phyloP scores from a whole-genome alignment of 64 coral and sea anemone genomes.

The Exaiptasia diaphana region DNA sequence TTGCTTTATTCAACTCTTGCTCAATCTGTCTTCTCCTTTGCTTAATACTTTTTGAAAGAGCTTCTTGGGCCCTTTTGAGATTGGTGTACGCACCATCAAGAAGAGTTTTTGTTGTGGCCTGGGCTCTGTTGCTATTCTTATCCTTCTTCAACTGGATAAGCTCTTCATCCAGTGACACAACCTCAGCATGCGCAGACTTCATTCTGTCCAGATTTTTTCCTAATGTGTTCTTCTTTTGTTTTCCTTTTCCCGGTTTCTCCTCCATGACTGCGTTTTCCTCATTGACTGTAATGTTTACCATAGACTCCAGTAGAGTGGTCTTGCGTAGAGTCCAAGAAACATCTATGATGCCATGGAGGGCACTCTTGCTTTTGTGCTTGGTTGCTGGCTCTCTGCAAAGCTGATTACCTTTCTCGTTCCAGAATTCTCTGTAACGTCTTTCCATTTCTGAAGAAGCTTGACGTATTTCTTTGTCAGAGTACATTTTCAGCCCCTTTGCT shows the following conservation, averaged over 20 bases:
- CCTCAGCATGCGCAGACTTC: neutral
- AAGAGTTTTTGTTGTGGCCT: neutral
- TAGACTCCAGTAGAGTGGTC: slow-evolving; percentile 8
- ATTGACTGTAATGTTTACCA: neutral
- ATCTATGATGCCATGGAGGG: slow-evolving; percentile 39
- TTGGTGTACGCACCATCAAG: slow-evolving; percentile 40
- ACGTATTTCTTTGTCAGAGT: neutral
- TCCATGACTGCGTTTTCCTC: slow-evolving; percentile 13
- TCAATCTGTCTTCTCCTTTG: neutral
- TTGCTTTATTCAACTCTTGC: neutral
- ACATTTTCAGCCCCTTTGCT: too few species aligned
- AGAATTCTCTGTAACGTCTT: neutral
- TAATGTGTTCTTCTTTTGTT: slow-evolving; percentile 31
- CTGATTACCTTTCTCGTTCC: slow-evolving; percentile 27
- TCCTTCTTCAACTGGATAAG: neutral
- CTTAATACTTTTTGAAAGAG: slow-evolving; percentile 18
- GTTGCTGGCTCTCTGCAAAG: slow-evolving; percentile 9
- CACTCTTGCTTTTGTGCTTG: neutral
- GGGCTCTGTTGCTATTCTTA: neutral
- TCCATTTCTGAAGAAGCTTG: neutral
- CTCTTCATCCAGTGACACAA: neutral
- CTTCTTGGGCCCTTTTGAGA: slow-evolving; percentile 38
- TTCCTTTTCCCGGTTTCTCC: slow-evolving; percentile 4
- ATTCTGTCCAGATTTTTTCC: slow-evolving; percentile 30
- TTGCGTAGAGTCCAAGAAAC: slow-evolving; percentile 35